Evolutionary conservation across 2,113 vertebrate species (phyloP), one percentile per base, ranked within the genome.

Genomic region (Rattus rattus): DNA sequence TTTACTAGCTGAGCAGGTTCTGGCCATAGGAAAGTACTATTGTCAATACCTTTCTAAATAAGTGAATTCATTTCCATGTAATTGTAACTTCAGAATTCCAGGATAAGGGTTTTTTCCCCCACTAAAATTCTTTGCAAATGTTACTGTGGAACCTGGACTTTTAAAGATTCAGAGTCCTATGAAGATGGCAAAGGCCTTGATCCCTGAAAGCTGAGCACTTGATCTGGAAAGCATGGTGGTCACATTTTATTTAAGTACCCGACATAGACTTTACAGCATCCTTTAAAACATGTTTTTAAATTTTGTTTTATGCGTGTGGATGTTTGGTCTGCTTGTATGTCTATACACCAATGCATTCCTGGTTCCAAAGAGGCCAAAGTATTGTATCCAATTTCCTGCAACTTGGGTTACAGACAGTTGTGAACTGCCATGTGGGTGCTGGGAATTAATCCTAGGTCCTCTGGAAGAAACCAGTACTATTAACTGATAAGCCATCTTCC

Each of bases 121-220:
- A 11, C 92, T 85, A 91, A 92, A 96, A 86, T 91, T 97, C 33
- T 90, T 93, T 7, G 61, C n/a, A 79, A 90, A 24, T 67, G 75
- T 83, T 30, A 79, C 0, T 80, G 13, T 87, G 81, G 56, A 94
- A 90, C 39, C 73, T 77, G 39, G 84, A 81, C 39, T 76, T 92
- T 6, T 17, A 94, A 43, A 94, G 92, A 61, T 92, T 86, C 86
- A 94, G 69, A 69, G 72, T 86, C 89, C 85, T 39, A 2, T 90
- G 17, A n/a, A 77, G 59, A 96, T 61, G 43, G 30, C 70, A 93
- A 77, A 93, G n/a, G 63, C 24, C 75, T 0, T 52, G 22, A 19
- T 85, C 91, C 52, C 19, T 73, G 47, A 77, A 83, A 83, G 11
- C 39, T 95, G 12, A 56, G 16, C 36, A 56, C 95, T 93, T 89